These are phyloP conservation scores for Neolamprologus brichardi DNA, from an alignment of 2,113 vertebrate genomes.

Conservation along the genomic window DNA sequence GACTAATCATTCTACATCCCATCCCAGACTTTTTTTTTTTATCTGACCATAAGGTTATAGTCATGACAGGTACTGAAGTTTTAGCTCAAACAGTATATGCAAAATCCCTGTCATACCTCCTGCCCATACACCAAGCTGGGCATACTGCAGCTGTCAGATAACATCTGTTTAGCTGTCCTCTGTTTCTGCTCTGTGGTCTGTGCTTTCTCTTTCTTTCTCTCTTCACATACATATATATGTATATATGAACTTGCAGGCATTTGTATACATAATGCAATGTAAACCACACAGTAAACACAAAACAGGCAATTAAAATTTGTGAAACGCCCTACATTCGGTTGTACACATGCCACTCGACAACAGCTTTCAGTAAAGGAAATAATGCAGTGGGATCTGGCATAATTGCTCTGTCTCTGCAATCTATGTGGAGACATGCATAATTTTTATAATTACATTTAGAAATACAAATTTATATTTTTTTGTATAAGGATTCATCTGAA, in stretches of 20 bases:
- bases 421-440: background rate
- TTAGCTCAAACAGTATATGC: slow-evolving; percentile 37
- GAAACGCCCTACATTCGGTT: background rate
- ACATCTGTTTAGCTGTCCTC: slow-evolving; percentile 58
- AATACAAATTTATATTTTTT: background rate
- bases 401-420: slow-evolving; percentile 38
- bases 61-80: slow-evolving; percentile 47
- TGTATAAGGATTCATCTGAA: background rate
- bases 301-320: background rate
- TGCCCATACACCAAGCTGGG: slow-evolving; percentile 48
- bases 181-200: background rate
- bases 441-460: background rate
- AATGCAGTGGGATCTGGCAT: slow-evolving; percentile 26
- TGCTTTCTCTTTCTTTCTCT: background rate
- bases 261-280: background rate
- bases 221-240: background rate
- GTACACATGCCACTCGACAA: background rate
- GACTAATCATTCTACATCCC: slow-evolving; percentile 29
- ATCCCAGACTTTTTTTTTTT: slow-evolving; percentile 2
- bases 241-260: background rate
- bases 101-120: slow-evolving; percentile 46
- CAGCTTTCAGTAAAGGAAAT: slow-evolving; percentile 20
- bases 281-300: background rate
- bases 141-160: slow-evolving; percentile 59
- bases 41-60: slow-evolving; percentile 50